These are phyloP conservation scores for Drosophila saltans DNA, from an alignment of 1,140 invertebrate species.

Conservation along the genomic window DNA sequence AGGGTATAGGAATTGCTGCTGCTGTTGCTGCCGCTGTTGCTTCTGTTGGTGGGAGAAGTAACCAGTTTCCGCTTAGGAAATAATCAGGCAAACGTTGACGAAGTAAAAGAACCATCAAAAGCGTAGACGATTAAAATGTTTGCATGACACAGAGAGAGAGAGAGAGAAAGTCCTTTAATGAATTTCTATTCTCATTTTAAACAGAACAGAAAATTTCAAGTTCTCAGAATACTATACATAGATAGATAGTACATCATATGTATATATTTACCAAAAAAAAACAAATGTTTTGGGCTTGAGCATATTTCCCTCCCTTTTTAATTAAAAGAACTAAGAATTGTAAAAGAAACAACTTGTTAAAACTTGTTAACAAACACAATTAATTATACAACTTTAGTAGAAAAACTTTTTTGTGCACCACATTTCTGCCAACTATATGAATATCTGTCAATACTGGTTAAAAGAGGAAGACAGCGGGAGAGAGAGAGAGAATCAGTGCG, in stretches of 20 bases:
- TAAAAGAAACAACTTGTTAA: not conserved
- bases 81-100: constrained; percentile 8
- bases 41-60: constrained; percentile 1
- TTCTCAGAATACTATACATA: too few relatives aligned
- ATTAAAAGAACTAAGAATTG: not conserved
- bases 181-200: too few relatives aligned
- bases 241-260: too few relatives aligned
- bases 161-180: too few relatives aligned
- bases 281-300: too few relatives aligned
- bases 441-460: not conserved
- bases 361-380: constrained; percentile 4
- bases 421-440: too few relatives aligned
- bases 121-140: not conserved
- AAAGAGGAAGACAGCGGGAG: too few relatives aligned
- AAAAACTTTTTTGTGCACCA: not conserved
- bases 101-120: constrained; percentile 1
- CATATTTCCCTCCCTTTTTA: not conserved
- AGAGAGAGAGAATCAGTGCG: too few relatives aligned
- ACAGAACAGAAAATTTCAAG: too few relatives aligned
- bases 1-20: constrained; percentile 2
- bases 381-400: not conserved
- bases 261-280: too few relatives aligned
- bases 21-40: not conserved
- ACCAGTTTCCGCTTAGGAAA: constrained; percentile 12
- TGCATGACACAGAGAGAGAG: too few relatives aligned